phyloP scores from a whole-genome alignment of 2,888 invertebrate genomes.

The Orchesella flavescens region DNA sequence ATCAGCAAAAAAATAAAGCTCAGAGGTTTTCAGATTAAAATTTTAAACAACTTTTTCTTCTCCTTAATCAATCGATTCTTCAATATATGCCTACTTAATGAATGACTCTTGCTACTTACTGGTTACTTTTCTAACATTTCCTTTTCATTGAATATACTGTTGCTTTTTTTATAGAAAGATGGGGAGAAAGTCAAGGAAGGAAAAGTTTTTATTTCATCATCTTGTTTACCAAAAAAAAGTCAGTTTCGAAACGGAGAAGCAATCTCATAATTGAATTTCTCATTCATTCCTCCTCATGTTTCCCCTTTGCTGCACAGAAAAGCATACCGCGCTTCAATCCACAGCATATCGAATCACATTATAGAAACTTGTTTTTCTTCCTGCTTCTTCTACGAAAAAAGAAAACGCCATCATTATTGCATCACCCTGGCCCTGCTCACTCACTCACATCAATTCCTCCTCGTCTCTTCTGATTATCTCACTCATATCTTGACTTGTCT shows the following conservation, averaged over 20 bases:
- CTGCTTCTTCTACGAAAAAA: not conserved
- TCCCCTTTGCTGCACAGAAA: conserved; percentile 42
- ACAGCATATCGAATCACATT: conserved; percentile 12
- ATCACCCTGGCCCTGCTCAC: not conserved
- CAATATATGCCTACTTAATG: too few species aligned
- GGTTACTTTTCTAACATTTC: too few species aligned
- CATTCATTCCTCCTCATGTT: conserved; percentile 43
- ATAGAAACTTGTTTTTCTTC: conserved; percentile 18
- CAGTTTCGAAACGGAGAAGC: conserved; percentile 9
- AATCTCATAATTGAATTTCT: conserved; percentile 60
- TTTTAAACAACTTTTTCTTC: too few species aligned
- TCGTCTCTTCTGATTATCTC: conserved; percentile 56
- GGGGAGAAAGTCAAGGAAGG: too few species aligned
- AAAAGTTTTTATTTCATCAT: too few species aligned
- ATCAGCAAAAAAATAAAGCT: conserved; percentile 1
- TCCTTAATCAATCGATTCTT: too few species aligned
- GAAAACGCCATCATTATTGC: conserved; percentile 27
- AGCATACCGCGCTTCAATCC: not conserved
- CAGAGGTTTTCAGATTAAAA: too few species aligned
- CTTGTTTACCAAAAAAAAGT: too few species aligned
- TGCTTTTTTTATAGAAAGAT: too few species aligned
- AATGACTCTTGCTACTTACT: too few species aligned
- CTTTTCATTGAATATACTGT: too few species aligned
- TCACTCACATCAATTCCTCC: conserved; percentile 20
- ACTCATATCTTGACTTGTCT: conserved; percentile 44